Evolutionary conservation across 2,888 invertebrate species (phyloP).

Genomic region (Operophtera brumata): DNA sequence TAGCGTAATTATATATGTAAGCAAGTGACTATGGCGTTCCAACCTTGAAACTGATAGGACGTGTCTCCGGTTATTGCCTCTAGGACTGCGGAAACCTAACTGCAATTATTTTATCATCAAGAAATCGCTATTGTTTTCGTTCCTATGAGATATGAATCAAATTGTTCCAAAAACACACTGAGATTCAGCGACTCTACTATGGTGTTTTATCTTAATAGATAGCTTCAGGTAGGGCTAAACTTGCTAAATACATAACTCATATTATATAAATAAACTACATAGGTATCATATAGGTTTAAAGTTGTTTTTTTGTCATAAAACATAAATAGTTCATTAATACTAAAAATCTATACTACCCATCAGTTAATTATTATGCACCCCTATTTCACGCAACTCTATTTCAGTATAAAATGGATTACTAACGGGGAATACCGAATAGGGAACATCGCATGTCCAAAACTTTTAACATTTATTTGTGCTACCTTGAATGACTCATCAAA

Average conservation of each 20-base stretch:
- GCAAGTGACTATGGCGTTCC: neutral
- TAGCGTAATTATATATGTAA: no score
- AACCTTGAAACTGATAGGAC: neutral
- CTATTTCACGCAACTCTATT: conserved; percentile 32
- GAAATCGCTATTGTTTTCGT: neutral
- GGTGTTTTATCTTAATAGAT: no score
- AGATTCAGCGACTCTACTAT: no score
- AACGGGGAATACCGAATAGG: conserved; percentile 51
- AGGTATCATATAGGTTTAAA: no score
- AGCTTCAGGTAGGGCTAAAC: no score
- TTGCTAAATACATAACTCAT: no score
- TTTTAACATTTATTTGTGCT: conserved; percentile 5
- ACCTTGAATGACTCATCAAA: neutral
- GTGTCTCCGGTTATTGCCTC: neutral
- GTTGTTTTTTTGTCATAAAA: no score
- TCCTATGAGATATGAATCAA: neutral
- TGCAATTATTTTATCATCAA: conserved; percentile 3
- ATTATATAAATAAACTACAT: no score
- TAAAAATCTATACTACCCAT: no score
- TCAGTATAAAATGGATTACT: conserved; percentile 49
- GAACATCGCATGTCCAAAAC: conserved; percentile 30
- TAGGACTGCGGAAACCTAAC: neutral
- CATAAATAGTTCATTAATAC: no score
- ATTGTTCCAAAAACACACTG: neutral
- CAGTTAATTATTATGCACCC: conserved; percentile 31